These are phyloP conservation scores for Pionites leucogaster DNA, from an alignment of 2,113 vertebrate genomes.

Conservation along the genomic window DNA sequence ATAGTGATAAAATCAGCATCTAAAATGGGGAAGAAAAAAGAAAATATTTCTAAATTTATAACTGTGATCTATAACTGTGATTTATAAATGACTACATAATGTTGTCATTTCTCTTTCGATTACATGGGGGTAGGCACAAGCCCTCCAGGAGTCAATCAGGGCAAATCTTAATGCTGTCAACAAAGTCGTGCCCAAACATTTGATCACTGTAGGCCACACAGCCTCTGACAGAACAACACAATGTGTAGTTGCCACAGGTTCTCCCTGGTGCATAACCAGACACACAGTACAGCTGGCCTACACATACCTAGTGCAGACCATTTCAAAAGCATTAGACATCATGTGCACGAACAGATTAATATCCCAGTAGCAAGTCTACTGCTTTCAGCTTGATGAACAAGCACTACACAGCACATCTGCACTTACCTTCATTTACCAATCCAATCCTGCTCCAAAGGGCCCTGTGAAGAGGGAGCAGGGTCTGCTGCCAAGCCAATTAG, in stretches of 20 bases:
- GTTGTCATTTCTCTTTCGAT: background rate
- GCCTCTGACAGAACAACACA: background rate
- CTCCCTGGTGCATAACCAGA: background rate
- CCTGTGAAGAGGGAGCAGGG: background rate
- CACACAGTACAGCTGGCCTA: background rate
- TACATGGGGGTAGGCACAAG: background rate
- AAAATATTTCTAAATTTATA: background rate
- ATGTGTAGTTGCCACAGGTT: background rate
- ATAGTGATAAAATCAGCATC: slow-evolving; percentile 79
- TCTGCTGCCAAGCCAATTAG: background rate
- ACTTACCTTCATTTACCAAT: background rate
- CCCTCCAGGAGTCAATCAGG: background rate
- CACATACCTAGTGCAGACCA: accelerated
- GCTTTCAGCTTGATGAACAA: background rate
- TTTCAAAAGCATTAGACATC: background rate
- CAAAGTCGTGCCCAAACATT: background rate
- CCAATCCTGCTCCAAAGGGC: background rate
- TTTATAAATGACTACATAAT: background rate
- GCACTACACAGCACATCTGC: background rate
- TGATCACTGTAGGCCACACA: background rate
- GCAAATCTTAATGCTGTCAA: background rate
- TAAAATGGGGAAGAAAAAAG: background rate
- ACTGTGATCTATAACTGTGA: background rate
- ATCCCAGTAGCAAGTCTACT: background rate
- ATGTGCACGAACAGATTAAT: background rate